Evolutionary conservation across 2,888 invertebrate genomes (phyloP).

Genomic region (Blomia tropicalis): DNA sequence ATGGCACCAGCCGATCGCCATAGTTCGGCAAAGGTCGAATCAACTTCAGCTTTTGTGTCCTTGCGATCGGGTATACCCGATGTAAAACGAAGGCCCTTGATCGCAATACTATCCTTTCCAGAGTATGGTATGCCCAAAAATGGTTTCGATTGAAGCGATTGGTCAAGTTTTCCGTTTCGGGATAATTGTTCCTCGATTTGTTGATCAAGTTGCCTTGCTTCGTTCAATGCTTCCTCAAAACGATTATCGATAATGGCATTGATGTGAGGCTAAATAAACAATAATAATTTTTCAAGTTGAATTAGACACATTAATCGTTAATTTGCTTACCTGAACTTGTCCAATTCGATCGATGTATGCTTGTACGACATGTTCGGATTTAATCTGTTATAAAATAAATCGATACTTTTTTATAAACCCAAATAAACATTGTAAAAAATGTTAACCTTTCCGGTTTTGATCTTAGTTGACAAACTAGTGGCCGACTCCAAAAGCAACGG

Average conservation of each 20-base stretch:
- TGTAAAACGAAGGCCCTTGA: conserved; percentile 60
- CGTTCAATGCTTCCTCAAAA: conserved; percentile 56
- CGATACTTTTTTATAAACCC: neutral
- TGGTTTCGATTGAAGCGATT: conserved; percentile 32
- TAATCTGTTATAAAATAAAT: conserved; percentile 10
- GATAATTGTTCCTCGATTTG: conserved; percentile 41
- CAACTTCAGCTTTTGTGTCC: conserved; percentile 45
- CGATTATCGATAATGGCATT: conserved; percentile 70
- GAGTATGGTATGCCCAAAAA: conserved; percentile 70
- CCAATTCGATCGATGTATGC: conserved; percentile 61
- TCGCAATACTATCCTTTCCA: conserved; percentile 67
- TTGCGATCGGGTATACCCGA: conserved; percentile 56
- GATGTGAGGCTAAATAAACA: conserved; percentile 6
- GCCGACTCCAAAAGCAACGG: conserved; percentile 17
- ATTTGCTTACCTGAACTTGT: conserved; percentile 39
- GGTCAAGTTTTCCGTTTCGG: conserved; percentile 30
- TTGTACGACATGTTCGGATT: conserved; percentile 47
- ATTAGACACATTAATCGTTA: neutral
- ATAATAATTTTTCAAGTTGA: neutral
- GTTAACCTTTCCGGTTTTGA: conserved; percentile 20
- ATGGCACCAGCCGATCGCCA: conserved; percentile 58
- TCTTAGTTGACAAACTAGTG: neutral
- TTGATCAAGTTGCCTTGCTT: conserved; percentile 56
- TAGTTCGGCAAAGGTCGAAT: conserved; percentile 50
- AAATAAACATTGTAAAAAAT: neutral